These are phyloP conservation scores for Tortrix viridana DNA, from an alignment of 2,888 invertebrate species.

Conservation along the genomic window DNA sequence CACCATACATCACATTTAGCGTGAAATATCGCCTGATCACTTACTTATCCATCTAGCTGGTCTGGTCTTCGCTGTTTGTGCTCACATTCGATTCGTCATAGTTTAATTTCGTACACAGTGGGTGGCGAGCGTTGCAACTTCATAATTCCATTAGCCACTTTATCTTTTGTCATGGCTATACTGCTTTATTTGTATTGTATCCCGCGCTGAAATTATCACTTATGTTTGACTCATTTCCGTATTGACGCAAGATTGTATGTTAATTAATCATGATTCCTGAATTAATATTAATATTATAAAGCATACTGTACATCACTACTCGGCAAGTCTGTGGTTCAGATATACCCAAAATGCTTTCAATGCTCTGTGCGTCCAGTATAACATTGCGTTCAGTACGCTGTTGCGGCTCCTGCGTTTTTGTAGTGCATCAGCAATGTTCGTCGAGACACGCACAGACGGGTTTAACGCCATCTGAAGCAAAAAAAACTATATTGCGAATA, in stretches of 20 bases:
- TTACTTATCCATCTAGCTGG: constrained; percentile 28
- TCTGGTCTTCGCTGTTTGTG: constrained; percentile 36
- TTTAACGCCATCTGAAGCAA: too few relatives aligned
- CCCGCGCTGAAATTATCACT: constrained; percentile 22
- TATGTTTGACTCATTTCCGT: constrained; percentile 12
- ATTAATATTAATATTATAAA: too few relatives aligned
- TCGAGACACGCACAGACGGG: too few relatives aligned
- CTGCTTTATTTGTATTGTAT: constrained; percentile 33
- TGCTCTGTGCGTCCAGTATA: too few relatives aligned
- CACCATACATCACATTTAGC: constrained; percentile 22
- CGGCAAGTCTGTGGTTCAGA: too few relatives aligned
- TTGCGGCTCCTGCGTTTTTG: too few relatives aligned
- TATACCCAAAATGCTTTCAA: too few relatives aligned
- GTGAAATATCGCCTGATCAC: constrained; percentile 28
- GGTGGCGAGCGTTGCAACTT: constrained; percentile 59
- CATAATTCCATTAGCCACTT: constrained; percentile 53
- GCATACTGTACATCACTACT: too few relatives aligned
- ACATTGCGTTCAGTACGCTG: too few relatives aligned
- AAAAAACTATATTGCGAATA: too few relatives aligned
- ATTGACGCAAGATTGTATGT: not conserved
- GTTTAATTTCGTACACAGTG: constrained; percentile 64
- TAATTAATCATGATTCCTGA: not conserved
- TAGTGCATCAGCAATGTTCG: too few relatives aligned
- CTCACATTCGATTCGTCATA: constrained; percentile 55
- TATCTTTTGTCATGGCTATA: constrained; percentile 43